phyloP scores from a whole-genome alignment of 2,888 invertebrate genomes.

The Microctonus aethiopoides region DNA sequence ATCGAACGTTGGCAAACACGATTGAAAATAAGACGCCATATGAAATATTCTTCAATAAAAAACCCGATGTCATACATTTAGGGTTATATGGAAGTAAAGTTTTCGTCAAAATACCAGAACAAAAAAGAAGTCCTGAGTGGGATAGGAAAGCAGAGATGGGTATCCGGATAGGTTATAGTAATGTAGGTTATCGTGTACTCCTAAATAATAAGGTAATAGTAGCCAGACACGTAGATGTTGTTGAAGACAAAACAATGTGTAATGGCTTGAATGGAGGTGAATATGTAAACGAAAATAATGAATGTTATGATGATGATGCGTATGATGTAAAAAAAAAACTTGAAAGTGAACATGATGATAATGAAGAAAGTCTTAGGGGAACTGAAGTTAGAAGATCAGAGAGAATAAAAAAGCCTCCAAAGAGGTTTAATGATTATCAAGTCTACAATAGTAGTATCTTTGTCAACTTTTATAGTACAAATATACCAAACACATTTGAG shows the following conservation, averaged over 20 bases:
- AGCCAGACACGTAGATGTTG: slow-evolving; percentile 46
- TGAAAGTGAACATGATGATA: no score
- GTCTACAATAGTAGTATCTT: no score
- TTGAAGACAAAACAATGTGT: slow-evolving; percentile 45
- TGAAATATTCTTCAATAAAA: slow-evolving; percentile 51
- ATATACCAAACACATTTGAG: slow-evolving; percentile 48
- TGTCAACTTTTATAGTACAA: slow-evolving; percentile 49
- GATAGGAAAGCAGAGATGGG: slow-evolving; percentile 44
- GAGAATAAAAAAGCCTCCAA: no score
- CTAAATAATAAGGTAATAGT: slow-evolving; percentile 46
- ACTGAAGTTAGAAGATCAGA: no score
- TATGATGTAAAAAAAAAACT: no score
- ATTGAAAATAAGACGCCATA: slow-evolving; percentile 46
- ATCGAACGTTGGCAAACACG: slow-evolving; percentile 31
- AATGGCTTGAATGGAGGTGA: no score
- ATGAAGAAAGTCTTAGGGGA: no score
- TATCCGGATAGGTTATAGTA: slow-evolving; percentile 48
- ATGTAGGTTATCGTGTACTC: slow-evolving; percentile 49
- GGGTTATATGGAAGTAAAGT: slow-evolving; percentile 52
- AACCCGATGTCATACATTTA: slow-evolving; percentile 49
- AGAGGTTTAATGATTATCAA: no score
- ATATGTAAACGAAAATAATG: no score
- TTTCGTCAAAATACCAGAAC: slow-evolving; percentile 50
- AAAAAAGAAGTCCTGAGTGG: slow-evolving; percentile 48
- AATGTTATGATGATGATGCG: no score